Evolutionary conservation across 2,113 vertebrate species (phyloP).

Genomic region (Mormyrus lacerda): DNA sequence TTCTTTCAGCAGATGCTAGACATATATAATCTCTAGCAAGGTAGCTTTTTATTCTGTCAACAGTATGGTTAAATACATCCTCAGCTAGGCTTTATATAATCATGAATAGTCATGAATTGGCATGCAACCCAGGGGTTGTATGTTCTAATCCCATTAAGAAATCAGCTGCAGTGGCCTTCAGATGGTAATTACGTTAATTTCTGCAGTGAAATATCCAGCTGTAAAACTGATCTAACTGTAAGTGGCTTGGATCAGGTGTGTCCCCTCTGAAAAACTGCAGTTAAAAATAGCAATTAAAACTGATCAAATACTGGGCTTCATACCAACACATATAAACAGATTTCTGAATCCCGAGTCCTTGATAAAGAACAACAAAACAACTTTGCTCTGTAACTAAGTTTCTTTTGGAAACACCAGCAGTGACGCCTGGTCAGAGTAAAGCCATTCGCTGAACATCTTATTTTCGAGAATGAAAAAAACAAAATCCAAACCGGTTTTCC

Average conservation of each 20-base stretch:
- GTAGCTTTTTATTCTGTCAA: not conserved
- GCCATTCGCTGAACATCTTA: not conserved
- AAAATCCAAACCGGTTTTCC: not conserved
- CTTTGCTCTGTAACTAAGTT: not conserved
- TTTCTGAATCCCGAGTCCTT: not conserved
- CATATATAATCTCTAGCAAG: not conserved
- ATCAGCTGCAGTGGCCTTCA: not conserved
- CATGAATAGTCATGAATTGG: not conserved
- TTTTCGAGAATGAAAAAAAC: not conserved
- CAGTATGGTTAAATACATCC: not conserved
- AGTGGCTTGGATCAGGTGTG: not conserved
- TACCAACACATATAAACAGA: not conserved
- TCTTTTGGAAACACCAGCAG: not conserved
- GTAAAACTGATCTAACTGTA: not conserved
- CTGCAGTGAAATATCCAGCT: conserved; percentile 1
- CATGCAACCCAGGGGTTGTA: not conserved
- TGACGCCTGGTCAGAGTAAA: not conserved
- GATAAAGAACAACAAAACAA: not conserved
- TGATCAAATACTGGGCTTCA: not conserved
- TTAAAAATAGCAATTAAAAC: not conserved
- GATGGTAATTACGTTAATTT: not conserved
- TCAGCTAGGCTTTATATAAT: not conserved
- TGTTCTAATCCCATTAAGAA: not conserved
- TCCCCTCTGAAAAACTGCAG: not conserved
- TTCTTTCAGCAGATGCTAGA: not conserved